Conservation (phyloP, 1,140 invertebrate species). For the Nebria ingens region DNA sequence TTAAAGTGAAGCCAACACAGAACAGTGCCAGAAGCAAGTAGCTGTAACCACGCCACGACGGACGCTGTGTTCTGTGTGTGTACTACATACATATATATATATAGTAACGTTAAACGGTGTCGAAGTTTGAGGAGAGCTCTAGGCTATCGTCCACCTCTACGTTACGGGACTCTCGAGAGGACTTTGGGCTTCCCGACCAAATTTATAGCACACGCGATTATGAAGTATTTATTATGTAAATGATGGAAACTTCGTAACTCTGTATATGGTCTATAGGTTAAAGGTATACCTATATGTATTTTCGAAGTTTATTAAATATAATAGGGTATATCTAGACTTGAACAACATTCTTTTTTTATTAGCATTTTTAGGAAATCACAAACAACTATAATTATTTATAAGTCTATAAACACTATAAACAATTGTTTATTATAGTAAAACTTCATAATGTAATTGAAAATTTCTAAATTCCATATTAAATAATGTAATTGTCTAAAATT, state of each 20-base stretch:
- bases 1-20: too few species aligned
- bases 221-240: constrained; percentile 10
- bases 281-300: background rate
- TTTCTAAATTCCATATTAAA: too few species aligned
- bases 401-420: background rate
- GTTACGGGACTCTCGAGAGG: background rate
- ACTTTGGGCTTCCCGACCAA: background rate
- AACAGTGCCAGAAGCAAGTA: too few species aligned
- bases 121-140: constrained; percentile 1
- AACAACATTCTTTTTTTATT: background rate
- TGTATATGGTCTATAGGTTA: background rate
- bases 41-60: too few species aligned
- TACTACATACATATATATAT: too few species aligned
- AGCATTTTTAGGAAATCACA: background rate
- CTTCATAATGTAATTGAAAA: too few species aligned
- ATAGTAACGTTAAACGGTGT: too few species aligned
- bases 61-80: too few species aligned
- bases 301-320: background rate
- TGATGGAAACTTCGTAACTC: background rate
- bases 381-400: background rate
- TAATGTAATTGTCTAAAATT: too few species aligned
- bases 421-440: too few species aligned
- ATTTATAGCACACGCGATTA: constrained; percentile 1
- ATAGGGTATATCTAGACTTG: too few species aligned
- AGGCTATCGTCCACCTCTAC: background rate